Evolutionary conservation across 2,797 vertebrate species (phyloP).

Genomic region (Myotis myotis): DNA sequence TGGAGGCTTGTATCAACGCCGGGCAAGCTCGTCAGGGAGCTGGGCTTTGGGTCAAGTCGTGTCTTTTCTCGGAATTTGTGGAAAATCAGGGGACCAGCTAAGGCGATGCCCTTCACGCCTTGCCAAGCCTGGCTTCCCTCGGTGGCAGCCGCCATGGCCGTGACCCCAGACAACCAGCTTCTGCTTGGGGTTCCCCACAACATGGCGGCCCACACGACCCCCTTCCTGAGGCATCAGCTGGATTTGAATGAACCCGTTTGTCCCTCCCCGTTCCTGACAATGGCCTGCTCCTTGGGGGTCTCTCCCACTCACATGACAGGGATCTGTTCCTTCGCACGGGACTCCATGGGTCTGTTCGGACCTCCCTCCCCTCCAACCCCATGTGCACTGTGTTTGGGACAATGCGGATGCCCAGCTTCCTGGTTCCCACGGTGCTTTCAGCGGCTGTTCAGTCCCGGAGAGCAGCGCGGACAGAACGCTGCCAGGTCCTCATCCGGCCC

Average conservation of each 20-base stretch:
- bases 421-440: neutral
- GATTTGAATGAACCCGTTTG: neutral
- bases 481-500: neutral
- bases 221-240: neutral
- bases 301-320: neutral
- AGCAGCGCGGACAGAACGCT: neutral
- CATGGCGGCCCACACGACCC: rapidly evolving
- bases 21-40: neutral
- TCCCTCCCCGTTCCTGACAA: neutral
- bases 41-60: neutral
- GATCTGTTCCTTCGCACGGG: neutral
- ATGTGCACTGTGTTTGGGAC: neutral
- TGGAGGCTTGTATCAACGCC: neutral
- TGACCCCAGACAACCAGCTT: neutral
- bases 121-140: neutral
- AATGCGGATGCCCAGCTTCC: neutral
- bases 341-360: neutral
- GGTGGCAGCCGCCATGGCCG: rapidly evolving
- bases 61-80: neutral
- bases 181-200: neutral
- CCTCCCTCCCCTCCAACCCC: neutral
- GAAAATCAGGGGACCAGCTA: neutral
- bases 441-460: no score
- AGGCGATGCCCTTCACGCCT: neutral
- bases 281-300: neutral